phyloP scores from a whole-genome alignment of 53 echinoderm and acorn worm genomes.

The Paelopatides confundens region DNA sequence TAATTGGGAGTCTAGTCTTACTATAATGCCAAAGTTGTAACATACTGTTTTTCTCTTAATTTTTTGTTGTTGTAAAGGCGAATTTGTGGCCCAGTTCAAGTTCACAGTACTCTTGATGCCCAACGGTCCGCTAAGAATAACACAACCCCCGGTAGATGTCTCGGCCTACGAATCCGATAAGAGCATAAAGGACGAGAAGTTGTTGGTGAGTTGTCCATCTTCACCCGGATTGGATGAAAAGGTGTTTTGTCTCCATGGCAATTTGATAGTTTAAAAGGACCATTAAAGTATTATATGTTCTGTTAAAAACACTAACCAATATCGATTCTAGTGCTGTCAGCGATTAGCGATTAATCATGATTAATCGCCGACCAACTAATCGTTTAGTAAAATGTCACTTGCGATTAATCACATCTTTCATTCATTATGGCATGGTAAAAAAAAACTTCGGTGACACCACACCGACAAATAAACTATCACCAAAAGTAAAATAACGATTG shows the following conservation, averaged over 20 bases:
- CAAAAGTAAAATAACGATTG: no score
- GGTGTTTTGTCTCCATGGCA: neutral
- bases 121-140: slow-evolving; percentile 89
- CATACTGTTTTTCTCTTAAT: neutral
- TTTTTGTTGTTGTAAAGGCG: slow-evolving; percentile 61
- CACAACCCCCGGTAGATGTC: slow-evolving; percentile 73
- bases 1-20: no score
- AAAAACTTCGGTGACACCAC: no score
- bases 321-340: no score
- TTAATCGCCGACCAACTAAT: no score
- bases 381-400: no score
- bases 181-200: slow-evolving; percentile 78
- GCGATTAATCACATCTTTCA: no score
- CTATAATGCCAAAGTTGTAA: no score
- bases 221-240: neutral
- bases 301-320: no score
- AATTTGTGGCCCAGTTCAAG: slow-evolving; percentile 96
- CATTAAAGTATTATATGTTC: neutral
- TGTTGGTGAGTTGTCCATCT: slow-evolving; percentile 69
- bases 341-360: no score
- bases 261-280: neutral
- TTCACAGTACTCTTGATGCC: slow-evolving; percentile 97
- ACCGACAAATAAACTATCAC: no score
- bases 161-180: slow-evolving; percentile 75
- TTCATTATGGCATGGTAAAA: no score